Evolutionary conservation across 1,140 invertebrate genomes (phyloP), one percentile per base, ranked within the genome.

Genomic region (Uloborus diversus): DNA sequence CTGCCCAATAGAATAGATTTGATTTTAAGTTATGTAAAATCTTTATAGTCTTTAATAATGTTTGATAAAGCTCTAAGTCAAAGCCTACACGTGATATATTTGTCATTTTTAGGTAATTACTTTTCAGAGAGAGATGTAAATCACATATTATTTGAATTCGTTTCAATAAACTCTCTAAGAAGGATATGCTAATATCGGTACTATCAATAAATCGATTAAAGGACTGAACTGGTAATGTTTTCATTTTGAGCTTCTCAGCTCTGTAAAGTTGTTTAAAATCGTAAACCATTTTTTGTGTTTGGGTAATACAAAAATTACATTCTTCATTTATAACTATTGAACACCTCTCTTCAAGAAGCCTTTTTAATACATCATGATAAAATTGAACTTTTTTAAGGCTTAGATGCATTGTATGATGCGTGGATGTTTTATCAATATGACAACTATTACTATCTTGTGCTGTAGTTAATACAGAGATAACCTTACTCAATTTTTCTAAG

Each of bases 401-500:
- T 73, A 20, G 14, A 11, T 73, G 56, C 61, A 2, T 51, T 49
- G 25, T 47, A 27, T 23, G 1, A 42, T 2, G 3, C 25, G 11
- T 14, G 17, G 23, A 13, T 17, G 7, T 32, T n/a, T 25, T 3
- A 35, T 14, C 9, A 35, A 30, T 7, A 9, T 53, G n/a, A 47
- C 23, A 61, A 13, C 57, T 30, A 30, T 53, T 53, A 23, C 13
- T 20, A 5, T 30, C 20, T n/a, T n/a, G n/a, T n/a, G n/a, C n/a
- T n/a, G n/a, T n/a, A n/a, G n/a, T n/a, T n/a, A n/a, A n/a, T n/a
- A n/a, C n/a, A n/a, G n/a, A n/a, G n/a, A 69, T 57, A 4, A 57
- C 25, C 57, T 70, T 70, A 37, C 37, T 73, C n/a, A 73, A 42
- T n/a, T 62, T 73, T 47, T 73, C 69, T 61, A 73, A 61, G 14